phyloP scores from a whole-genome alignment of 2,113 vertebrate species.

The Leptobrachium leishanense region DNA sequence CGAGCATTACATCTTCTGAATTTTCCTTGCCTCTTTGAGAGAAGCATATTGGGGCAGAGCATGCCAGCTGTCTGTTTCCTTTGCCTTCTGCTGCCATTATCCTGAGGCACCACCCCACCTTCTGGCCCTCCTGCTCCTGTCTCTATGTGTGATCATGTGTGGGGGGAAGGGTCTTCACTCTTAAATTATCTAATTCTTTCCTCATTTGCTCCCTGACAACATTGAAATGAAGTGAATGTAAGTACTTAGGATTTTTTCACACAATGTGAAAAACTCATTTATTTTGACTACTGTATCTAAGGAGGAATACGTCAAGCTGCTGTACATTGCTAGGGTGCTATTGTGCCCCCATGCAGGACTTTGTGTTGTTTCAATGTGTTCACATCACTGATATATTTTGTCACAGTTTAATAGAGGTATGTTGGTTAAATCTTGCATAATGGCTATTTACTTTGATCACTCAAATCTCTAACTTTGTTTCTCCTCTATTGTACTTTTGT shows the following conservation, averaged over 20 bases:
- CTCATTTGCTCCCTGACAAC: slow-evolving; percentile 22
- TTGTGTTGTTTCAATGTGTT: too few relatives aligned
- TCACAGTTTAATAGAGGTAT: too few relatives aligned
- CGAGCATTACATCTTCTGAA: slow-evolving; percentile 88
- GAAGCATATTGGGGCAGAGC: slow-evolving; percentile 99
- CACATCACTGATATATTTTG: too few relatives aligned
- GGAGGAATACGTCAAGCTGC: too few relatives aligned
- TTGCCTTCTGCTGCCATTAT: slow-evolving; percentile 98
- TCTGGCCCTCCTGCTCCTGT: slow-evolving; percentile 90
- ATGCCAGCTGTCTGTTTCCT: slow-evolving; percentile 98
- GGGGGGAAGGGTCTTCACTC: slow-evolving; percentile 46
- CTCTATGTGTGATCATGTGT: slow-evolving; percentile 69
- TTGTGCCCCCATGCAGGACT: too few relatives aligned
- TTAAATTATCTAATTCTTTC: slow-evolving; percentile 15
- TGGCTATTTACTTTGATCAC: too few relatives aligned
- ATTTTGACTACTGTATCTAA: too few relatives aligned
- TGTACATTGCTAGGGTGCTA: too few relatives aligned
- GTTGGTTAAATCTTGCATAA: too few relatives aligned
- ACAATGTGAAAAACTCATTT: too few relatives aligned
- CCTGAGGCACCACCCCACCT: slow-evolving; percentile 94
- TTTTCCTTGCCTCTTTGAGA: slow-evolving; percentile 97
- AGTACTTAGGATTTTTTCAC: slow-evolving; percentile 14
- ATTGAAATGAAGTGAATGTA: slow-evolving; percentile 19
- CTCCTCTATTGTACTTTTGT: too few relatives aligned
- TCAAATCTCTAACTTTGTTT: too few relatives aligned